Evolutionary conservation across 2,797 vertebrate genomes (phyloP).

Genomic region (Poeciliopsis turneri): DNA sequence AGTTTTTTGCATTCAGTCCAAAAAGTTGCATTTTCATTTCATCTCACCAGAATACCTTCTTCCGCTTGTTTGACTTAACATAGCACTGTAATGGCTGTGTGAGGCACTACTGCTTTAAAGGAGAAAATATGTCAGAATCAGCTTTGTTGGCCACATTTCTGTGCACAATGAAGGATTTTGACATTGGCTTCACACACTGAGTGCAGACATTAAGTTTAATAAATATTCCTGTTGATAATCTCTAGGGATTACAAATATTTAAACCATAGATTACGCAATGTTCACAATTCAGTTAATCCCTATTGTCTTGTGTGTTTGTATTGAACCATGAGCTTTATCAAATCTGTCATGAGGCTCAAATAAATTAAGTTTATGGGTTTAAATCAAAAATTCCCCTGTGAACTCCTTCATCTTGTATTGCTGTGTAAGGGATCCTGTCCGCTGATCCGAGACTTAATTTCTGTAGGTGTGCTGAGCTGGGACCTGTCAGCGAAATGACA

Average conservation of each 20-base stretch:
- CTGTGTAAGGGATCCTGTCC: constrained; percentile 62
- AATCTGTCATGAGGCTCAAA: constrained; percentile 28
- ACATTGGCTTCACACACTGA: neutral
- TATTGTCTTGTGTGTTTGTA: constrained; percentile 21
- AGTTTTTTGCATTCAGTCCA: too few species aligned
- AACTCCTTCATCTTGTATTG: constrained; percentile 44
- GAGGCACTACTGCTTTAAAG: neutral
- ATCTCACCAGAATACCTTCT: too few species aligned
- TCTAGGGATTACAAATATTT: constrained; percentile 12
- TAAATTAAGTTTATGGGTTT: constrained; percentile 35
- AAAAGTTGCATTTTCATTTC: too few species aligned
- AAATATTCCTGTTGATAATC: neutral
- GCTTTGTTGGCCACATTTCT: neutral
- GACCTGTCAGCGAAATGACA: constrained; percentile 71
- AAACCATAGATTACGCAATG: neutral
- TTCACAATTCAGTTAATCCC: constrained; percentile 24
- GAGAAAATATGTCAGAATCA: neutral
- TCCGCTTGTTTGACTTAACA: too few species aligned
- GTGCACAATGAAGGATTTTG: neutral
- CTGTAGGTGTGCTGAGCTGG: constrained; percentile 61
- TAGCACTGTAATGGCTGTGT: neutral
- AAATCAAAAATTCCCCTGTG: constrained; percentile 36
- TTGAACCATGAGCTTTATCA: constrained; percentile 14
- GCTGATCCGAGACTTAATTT: constrained; percentile 45
- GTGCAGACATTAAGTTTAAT: neutral